phyloP scores from a whole-genome alignment of 2,888 invertebrate species.

The Phymatocera aterrima region DNA sequence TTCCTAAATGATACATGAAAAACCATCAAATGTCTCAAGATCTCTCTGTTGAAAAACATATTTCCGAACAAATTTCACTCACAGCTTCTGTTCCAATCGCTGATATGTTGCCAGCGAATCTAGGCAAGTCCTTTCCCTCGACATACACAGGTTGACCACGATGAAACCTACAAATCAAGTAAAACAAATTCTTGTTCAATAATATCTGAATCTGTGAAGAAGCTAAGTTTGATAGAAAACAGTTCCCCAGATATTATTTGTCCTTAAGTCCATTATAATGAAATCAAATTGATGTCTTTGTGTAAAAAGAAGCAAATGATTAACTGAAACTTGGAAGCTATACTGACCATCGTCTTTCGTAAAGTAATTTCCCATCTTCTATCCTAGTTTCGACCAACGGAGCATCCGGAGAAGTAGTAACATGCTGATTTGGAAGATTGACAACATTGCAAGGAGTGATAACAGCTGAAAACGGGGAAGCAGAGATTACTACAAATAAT shows the following conservation, averaged over 20 bases:
- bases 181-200: neutral
- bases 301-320: too few species aligned
- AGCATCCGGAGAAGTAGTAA: slow-evolving; percentile 72
- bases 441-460: slow-evolving; percentile 68
- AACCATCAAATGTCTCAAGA: neutral
- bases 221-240: slow-evolving; percentile 28
- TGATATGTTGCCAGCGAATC: slow-evolving; percentile 93
- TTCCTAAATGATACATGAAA: neutral
- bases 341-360: slow-evolving; percentile 91
- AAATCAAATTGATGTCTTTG: too few species aligned
- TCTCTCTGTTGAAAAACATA: neutral
- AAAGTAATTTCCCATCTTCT: slow-evolving; percentile 95
- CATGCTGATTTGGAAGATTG: slow-evolving; percentile 67
- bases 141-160: slow-evolving; percentile 95
- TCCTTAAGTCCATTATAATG: slow-evolving; percentile 48
- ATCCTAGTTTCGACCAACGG: slow-evolving; percentile 88
- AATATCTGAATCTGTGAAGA: slow-evolving; percentile 34
- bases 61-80: slow-evolving; percentile 59
- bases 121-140: slow-evolving; percentile 90
- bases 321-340: too few species aligned
- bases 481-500: slow-evolving; percentile 52
- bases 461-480: slow-evolving; percentile 58
- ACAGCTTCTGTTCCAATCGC: slow-evolving; percentile 94
- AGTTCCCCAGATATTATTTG: slow-evolving; percentile 27
- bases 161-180: slow-evolving; percentile 81